These are phyloP conservation scores for Pseudois nayaur DNA, from an alignment of 2,113 vertebrate genomes.

Conservation along the genomic window DNA sequence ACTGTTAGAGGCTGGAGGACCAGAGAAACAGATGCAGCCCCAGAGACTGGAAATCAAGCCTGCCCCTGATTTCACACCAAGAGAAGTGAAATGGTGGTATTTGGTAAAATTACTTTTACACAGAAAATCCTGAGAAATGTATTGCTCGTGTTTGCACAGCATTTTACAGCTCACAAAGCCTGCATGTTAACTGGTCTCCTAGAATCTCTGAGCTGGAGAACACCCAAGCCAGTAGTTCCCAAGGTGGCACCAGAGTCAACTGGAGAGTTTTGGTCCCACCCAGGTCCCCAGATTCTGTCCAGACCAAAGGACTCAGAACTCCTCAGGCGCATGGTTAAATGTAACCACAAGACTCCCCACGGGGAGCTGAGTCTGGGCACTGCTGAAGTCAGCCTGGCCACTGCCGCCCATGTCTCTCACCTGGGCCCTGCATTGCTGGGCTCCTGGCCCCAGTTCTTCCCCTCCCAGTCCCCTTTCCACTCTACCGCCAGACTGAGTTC, in stretches of 20 bases:
- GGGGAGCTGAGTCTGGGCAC: not conserved
- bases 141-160: not conserved
- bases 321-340: not conserved
- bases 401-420: no score
- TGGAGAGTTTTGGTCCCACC: not conserved
- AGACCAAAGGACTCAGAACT: not conserved
- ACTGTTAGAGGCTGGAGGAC: not conserved
- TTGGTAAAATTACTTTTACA: not conserved
- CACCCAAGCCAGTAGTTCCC: not conserved
- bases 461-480: not conserved
- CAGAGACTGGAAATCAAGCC: not conserved
- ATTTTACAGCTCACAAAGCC: not conserved
- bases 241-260: not conserved
- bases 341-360: rapidly evolving
- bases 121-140: not conserved
- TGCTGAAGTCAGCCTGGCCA: not conserved
- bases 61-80: not conserved
- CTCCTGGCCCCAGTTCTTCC: not conserved
- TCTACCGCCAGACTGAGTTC: not conserved
- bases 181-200: not conserved
- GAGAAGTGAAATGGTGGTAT: not conserved
- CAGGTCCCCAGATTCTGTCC: not conserved
- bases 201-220: not conserved
- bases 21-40: not conserved
- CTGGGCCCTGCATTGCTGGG: not conserved